These are phyloP conservation scores for Delphinus delphis DNA, from an alignment of 2,113 vertebrate genomes.

Conservation along the genomic window DNA sequence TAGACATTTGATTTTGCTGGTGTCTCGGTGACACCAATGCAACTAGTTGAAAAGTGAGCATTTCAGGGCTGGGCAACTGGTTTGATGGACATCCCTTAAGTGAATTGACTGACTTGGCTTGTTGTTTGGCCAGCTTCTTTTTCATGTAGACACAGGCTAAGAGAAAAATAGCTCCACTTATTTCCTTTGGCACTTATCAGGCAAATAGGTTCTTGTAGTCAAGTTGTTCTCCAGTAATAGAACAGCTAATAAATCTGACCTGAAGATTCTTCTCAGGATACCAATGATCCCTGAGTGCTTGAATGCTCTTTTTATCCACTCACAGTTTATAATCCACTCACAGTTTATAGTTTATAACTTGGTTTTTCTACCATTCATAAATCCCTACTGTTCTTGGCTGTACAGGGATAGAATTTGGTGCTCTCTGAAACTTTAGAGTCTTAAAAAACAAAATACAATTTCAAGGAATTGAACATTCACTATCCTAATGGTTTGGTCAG, in stretches of 20 bases:
- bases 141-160: slow-evolving; percentile 49
- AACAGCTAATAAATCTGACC: slow-evolving; percentile 53
- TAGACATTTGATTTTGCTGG: neutral
- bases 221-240: slow-evolving; percentile 55
- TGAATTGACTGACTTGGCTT: slow-evolving; percentile 13
- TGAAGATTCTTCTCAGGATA: slow-evolving; percentile 20
- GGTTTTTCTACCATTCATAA: slow-evolving; percentile 27
- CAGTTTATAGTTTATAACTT: neutral
- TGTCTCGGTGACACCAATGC: neutral
- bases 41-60: neutral
- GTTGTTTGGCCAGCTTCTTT: slow-evolving; percentile 16
- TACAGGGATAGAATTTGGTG: neutral
- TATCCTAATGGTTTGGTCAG: neutral
- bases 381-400: neutral
- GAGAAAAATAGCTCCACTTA: slow-evolving; percentile 57
- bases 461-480: neutral
- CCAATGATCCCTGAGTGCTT: neutral
- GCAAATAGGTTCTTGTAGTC: slow-evolving; percentile 54
- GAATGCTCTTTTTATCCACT: slow-evolving; percentile 22
- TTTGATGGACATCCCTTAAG: neutral
- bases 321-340: slow-evolving; percentile 4
- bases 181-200: slow-evolving; percentile 64
- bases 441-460: neutral
- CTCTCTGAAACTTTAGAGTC: neutral
- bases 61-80: neutral